Evolutionary conservation across 2,888 invertebrate species (phyloP).

Genomic region (Amblyteles armatorius): DNA sequence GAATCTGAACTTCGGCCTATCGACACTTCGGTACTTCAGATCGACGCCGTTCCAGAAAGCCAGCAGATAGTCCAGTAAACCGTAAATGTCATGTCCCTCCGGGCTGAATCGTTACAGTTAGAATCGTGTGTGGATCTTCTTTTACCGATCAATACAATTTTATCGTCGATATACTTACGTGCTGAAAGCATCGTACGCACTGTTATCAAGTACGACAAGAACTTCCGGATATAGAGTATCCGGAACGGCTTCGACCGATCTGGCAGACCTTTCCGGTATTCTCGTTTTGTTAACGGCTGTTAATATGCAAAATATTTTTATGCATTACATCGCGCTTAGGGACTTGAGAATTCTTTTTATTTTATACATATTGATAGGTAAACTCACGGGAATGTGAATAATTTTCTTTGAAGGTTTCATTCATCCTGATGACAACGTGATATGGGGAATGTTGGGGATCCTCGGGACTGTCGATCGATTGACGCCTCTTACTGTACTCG

Average conservation of each 20-base stretch:
- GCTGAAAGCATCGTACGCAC: background rate
- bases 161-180: constrained; percentile 8
- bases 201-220: constrained; percentile 51
- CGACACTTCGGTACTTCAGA: constrained; percentile 1
- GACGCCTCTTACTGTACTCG: constrained; percentile 28
- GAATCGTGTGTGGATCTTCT: background rate
- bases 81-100: background rate
- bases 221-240: constrained; percentile 52
- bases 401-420: background rate
- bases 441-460: background rate
- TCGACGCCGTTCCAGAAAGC: no score
- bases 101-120: constrained; percentile 3
- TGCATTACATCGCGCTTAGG: background rate
- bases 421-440: constrained; percentile 54
- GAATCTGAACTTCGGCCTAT: constrained; percentile 50
- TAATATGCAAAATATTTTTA: background rate
- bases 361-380: background rate
- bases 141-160: background rate
- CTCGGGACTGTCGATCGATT: constrained; percentile 17
- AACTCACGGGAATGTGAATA: constrained; percentile 12
- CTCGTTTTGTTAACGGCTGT: constrained; percentile 2
- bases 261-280: background rate
- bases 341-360: background rate
- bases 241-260: background rate
- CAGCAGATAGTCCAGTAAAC: no score